A percentile compares a stretch with the other conserved stretches of the same genome.
phyloP scores from a whole-genome alignment of 2,888 invertebrate genomes.

The Auanema sp. region DNA sequence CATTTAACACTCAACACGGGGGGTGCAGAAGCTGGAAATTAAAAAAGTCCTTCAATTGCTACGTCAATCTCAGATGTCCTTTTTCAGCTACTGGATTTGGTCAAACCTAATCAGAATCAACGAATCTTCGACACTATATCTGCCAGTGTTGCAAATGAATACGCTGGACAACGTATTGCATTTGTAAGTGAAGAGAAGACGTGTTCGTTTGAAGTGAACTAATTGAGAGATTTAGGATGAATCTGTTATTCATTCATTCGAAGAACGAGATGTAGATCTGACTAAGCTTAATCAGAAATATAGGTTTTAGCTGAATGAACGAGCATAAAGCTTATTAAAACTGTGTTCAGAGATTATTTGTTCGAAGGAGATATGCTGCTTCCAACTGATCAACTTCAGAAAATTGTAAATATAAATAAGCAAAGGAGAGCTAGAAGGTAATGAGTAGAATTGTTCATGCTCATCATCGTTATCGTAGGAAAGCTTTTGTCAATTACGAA shows the following conservation, averaged over 20 bases:
- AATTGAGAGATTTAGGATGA: slow-evolving; percentile 28
- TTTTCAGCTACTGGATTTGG: slow-evolving; percentile 35
- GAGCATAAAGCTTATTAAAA: not conserved
- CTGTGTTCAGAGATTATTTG: slow-evolving; percentile 27
- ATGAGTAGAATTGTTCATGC: not conserved
- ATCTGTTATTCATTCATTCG: slow-evolving; percentile 29
- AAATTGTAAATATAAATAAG: slow-evolving; percentile 21
- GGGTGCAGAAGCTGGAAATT: no score
- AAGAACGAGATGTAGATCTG: slow-evolving; percentile 33
- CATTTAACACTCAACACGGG: no score
- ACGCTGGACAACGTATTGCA: slow-evolving; percentile 1
- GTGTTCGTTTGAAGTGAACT: no score
- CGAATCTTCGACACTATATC: slow-evolving; percentile 35
- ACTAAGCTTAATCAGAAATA: slow-evolving; percentile 34
- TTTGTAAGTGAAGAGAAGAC: slow-evolving; percentile 12
- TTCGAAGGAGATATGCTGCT: slow-evolving; percentile 43
- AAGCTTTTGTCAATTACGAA: slow-evolving; percentile 25
- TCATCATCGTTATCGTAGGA: slow-evolving; percentile 1
- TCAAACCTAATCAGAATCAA: slow-evolving; percentile 35
- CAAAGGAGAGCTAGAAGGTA: slow-evolving; percentile 10
- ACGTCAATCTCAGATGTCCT: not conserved
- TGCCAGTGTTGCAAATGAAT: slow-evolving; percentile 13
- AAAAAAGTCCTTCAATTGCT: no score
- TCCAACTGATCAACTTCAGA: slow-evolving; percentile 24
- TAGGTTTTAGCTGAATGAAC: slow-evolving; percentile 15